phyloP scores from a whole-genome alignment of 1,140 invertebrate genomes.

The Lepidurus arcticus region DNA sequence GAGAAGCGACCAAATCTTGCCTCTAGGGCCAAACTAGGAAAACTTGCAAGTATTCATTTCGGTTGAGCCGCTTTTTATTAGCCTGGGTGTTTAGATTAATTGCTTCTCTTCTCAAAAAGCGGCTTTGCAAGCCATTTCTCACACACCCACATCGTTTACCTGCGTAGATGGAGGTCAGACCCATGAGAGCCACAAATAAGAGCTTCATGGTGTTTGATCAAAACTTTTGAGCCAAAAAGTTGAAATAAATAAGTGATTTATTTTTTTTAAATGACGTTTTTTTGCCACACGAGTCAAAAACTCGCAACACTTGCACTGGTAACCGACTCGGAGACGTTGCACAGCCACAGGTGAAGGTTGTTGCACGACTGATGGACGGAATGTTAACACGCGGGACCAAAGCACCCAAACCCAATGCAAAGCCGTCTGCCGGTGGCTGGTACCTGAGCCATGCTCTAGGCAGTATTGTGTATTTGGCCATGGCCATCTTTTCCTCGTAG shows the following conservation, averaged over 20 bases:
- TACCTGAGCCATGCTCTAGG: conserved; percentile 17
- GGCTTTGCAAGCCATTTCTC: not conserved
- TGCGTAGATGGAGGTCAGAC: not conserved
- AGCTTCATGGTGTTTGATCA: not conserved
- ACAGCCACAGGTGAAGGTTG: conserved; percentile 16
- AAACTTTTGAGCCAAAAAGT: not conserved
- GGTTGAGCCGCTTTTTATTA: not conserved
- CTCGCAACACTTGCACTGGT: too few relatives aligned
- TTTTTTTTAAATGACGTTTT: too few relatives aligned
- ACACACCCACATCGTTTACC: not conserved
- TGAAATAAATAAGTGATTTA: too few relatives aligned
- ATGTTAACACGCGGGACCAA: conserved; percentile 17
- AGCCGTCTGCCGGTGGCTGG: conserved; percentile 1
- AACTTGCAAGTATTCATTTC: not conserved
- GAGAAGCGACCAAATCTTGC: not conserved
- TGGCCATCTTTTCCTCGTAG: conserved; percentile 3
- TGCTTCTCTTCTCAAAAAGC: not conserved
- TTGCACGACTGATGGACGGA: conserved; percentile 1
- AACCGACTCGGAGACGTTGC: not conserved
- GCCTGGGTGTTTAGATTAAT: not conserved
- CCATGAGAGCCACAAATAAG: not conserved
- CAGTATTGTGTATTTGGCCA: not conserved
- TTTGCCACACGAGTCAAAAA: too few relatives aligned
- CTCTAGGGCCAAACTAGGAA: not conserved
- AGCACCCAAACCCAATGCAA: not conserved